Evolutionary conservation across 2,888 invertebrate species (phyloP).

Genomic region (Ashinkailepas kermadecensis): DNA sequence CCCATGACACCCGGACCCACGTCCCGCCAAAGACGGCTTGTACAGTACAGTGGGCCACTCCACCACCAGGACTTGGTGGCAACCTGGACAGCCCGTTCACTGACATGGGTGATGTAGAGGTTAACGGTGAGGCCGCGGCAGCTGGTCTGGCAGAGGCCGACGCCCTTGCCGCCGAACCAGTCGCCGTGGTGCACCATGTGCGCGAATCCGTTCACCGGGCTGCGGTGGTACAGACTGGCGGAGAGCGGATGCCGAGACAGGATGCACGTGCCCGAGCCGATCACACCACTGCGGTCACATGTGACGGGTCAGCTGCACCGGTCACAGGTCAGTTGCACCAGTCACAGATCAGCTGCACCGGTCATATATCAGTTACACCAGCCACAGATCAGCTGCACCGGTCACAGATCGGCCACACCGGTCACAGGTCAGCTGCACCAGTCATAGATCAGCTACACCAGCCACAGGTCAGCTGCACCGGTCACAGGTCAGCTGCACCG

Average conservation of each 20-base stretch:
- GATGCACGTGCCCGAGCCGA: constrained; percentile 82
- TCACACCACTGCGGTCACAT: constrained; percentile 61
- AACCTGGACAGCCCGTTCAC: neutral
- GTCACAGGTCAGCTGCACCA: neutral
- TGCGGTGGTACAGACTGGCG: constrained; percentile 83
- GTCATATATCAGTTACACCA: constrained; percentile 87
- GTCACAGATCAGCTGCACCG: constrained; percentile 43
- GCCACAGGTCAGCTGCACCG: too few relatives aligned
- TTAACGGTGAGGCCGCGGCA: constrained; percentile 63
- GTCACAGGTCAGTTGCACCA: too few relatives aligned
- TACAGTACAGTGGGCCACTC: too few relatives aligned
- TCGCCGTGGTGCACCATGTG: constrained; percentile 94
- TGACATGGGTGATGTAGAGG: constrained; percentile 77
- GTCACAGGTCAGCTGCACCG: too few relatives aligned
- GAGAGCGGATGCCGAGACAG: constrained; percentile 74
- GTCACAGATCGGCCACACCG: neutral
- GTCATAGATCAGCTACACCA: neutral
- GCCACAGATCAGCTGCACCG: constrained; percentile 41
- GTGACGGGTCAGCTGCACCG: neutral
- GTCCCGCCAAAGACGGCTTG: too few relatives aligned
- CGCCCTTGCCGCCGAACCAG: constrained; percentile 98
- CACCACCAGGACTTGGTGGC: too few relatives aligned
- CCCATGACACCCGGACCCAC: too few relatives aligned
- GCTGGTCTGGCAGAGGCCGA: constrained; percentile 69
- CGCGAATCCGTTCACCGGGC: constrained; percentile 95